phyloP scores from a whole-genome alignment of 92 coral and sea anemone genomes.

The Desmophyllum pertusum region DNA sequence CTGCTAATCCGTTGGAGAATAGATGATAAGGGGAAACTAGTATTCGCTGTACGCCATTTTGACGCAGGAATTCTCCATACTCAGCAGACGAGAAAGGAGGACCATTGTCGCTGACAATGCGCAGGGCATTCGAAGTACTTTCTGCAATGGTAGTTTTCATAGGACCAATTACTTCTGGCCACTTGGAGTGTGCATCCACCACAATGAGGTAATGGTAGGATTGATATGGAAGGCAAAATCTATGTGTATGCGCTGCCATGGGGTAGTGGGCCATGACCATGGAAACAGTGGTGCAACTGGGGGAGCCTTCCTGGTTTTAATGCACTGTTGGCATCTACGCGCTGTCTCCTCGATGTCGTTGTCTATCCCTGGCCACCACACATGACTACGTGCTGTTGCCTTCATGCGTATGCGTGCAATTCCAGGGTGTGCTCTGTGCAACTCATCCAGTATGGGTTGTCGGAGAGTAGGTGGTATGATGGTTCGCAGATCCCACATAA shows the following conservation, averaged over 20 bases:
- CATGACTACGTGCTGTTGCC: constrained; percentile 41
- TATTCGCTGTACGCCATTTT: no score
- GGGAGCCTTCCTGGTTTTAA: neutral
- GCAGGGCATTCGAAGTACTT: constrained; percentile 35
- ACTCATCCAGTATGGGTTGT: constrained; percentile 32
- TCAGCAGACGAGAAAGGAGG: constrained; percentile 53
- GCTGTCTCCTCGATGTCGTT: constrained; percentile 5
- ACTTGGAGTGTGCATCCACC: constrained; percentile 65
- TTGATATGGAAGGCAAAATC: constrained; percentile 54
- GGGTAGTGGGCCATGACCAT: neutral
- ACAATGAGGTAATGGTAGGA: constrained; percentile 36
- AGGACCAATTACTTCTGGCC: constrained; percentile 48
- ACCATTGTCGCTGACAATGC: constrained; percentile 53
- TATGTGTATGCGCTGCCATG: constrained; percentile 53
- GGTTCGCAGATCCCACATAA: constrained; percentile 29
- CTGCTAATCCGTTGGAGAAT: constrained; percentile 26
- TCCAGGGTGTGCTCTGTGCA: constrained; percentile 54
- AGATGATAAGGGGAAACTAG: constrained; percentile 27
- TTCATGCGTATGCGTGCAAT: constrained; percentile 49
- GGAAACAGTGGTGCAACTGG: constrained; percentile 1
- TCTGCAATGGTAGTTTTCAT: constrained; percentile 38
- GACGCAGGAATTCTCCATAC: constrained; percentile 38
- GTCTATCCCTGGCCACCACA: no score
- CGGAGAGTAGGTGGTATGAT: constrained; percentile 16
- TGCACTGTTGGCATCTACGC: constrained; percentile 21